These are phyloP conservation scores for Todus mexicanus DNA, from an alignment of 2,797 vertebrate species.

Conservation along the genomic window DNA sequence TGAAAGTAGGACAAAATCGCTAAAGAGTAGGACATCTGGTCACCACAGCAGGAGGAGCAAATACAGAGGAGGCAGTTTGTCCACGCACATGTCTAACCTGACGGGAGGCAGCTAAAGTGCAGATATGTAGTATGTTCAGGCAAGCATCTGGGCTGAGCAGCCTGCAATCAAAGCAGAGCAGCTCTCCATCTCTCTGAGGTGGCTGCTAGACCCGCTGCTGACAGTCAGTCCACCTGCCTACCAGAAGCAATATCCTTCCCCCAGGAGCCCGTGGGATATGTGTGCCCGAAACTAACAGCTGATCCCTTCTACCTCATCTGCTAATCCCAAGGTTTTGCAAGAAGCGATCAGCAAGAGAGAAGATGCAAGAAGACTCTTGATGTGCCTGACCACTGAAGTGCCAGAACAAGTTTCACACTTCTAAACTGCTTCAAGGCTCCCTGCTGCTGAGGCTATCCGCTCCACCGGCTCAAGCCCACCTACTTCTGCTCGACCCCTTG, in stretches of 20 bases:
- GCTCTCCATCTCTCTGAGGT: neutral
- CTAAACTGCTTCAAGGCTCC: neutral
- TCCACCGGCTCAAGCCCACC: neutral
- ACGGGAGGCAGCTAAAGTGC: neutral
- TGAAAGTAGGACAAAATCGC: constrained; percentile 39
- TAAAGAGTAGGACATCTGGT: constrained; percentile 41
- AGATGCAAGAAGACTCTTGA: neutral
- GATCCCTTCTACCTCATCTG: neutral
- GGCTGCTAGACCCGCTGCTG: neutral
- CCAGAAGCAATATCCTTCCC: neutral
- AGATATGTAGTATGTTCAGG: neutral
- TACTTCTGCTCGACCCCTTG: neutral
- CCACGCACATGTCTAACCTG: neutral
- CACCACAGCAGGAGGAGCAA: neutral
- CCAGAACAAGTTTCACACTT: neutral
- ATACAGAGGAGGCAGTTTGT: neutral
- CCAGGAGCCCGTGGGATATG: neutral
- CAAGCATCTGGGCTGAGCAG: neutral
- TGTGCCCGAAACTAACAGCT: neutral
- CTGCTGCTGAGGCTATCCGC: neutral
- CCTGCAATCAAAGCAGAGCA: neutral
- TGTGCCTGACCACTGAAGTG: neutral
- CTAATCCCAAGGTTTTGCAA: neutral
- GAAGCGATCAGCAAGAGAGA: neutral
- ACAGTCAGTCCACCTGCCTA: neutral